Percentiles rank a stretch among this genome's conserved stretches.
Conservation (phyloP, 2,888 invertebrate species). For the Pristionchus entomophagus region DNA sequence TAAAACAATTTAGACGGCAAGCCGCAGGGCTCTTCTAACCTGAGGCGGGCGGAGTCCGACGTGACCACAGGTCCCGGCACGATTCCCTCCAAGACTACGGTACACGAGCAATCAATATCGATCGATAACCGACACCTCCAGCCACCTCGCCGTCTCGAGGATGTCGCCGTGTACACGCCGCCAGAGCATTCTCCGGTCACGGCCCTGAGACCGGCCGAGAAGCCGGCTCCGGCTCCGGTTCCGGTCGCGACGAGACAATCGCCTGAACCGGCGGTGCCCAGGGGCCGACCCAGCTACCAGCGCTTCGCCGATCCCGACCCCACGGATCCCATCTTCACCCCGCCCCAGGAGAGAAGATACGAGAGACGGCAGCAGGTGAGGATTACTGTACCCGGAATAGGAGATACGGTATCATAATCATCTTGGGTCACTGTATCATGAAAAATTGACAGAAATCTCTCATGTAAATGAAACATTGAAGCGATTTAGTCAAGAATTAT, state of each 20-base stretch:
- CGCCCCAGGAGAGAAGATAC: background rate
- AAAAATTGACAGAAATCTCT: too few species aligned
- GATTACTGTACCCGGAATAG: too few species aligned
- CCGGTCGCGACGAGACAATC: too few species aligned
- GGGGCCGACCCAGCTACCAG: background rate
- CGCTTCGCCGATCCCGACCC: slow-evolving; percentile 14
- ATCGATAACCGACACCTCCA: background rate
- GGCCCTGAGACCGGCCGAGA: background rate
- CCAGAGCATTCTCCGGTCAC: slow-evolving; percentile 21
- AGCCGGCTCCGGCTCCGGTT: too few species aligned
- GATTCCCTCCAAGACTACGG: slow-evolving; percentile 15
- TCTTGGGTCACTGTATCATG: too few species aligned
- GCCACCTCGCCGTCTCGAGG: background rate
- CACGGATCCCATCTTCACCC: slow-evolving; percentile 17
- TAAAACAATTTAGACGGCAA: background rate
- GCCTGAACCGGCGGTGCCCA: background rate
- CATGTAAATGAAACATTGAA: too few species aligned
- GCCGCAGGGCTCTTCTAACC: background rate
- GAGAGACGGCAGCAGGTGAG: too few species aligned
- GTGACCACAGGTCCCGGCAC: background rate
- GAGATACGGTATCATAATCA: too few species aligned
- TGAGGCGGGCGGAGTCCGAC: background rate
- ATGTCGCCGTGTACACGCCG: background rate
- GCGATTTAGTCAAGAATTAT: too few species aligned
- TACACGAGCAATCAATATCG: background rate